These are phyloP conservation scores for Listrodromus nycthemerus DNA, from an alignment of 2,888 invertebrate species.

Conservation along the genomic window DNA sequence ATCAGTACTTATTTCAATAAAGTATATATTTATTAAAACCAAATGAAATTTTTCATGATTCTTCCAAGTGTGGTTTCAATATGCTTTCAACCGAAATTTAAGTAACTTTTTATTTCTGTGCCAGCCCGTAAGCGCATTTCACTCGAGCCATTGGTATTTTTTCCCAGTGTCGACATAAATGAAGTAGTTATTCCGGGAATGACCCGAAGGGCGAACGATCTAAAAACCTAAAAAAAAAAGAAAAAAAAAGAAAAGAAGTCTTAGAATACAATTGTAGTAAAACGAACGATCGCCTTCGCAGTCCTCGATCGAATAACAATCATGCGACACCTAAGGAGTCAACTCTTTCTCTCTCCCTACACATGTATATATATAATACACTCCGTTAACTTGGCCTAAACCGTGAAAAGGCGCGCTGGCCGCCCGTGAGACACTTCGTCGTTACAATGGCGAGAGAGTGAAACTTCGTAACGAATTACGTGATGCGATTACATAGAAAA, in stretches of 20 bases:
- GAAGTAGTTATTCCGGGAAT: neutral
- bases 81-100: no score
- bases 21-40: no score
- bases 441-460: slow-evolving; percentile 53
- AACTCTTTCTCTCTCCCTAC: neutral
- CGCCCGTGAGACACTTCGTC: neutral
- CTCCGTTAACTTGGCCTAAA: neutral
- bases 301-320: slow-evolving; percentile 46
- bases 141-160: no score
- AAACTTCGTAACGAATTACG: slow-evolving; percentile 64
- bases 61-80: no score
- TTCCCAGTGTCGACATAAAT: slow-evolving; percentile 2
- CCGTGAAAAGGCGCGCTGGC: slow-evolving; percentile 6
- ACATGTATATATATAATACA: neutral
- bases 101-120: no score
- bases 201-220: neutral
- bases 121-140: no score
- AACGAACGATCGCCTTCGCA: slow-evolving; percentile 9
- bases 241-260: neutral
- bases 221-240: neutral
- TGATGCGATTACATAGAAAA: slow-evolving; percentile 65
- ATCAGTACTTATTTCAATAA: no score
- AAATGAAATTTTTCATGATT: no score
- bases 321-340: slow-evolving; percentile 6
- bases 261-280: slow-evolving; percentile 15